phyloP scores from a whole-genome alignment of 92 coral and sea anemone genomes.

The Epizoanthus rinbou region DNA sequence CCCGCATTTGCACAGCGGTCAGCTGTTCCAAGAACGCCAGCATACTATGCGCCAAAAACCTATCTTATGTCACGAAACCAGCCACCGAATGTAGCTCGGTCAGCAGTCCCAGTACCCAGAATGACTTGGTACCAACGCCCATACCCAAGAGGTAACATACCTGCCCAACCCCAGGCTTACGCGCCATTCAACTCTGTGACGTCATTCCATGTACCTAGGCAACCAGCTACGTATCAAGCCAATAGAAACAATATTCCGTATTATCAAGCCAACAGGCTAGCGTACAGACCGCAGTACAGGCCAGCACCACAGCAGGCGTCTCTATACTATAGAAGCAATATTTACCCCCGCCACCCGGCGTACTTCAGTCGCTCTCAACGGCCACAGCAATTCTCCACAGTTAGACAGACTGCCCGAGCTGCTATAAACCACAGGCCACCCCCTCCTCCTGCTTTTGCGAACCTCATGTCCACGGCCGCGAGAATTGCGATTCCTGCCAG shows the following conservation, averaged over 20 bases:
- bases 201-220: constrained; percentile 3
- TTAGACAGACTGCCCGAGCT: background rate
- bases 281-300: background rate
- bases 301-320: background rate
- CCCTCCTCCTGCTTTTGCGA: background rate
- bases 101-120: constrained; percentile 24
- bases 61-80: background rate
- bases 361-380: background rate
- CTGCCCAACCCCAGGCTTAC: constrained; percentile 9
- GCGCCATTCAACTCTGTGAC: constrained; percentile 13
- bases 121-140: constrained; percentile 30
- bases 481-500: background rate
- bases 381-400: background rate
- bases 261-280: constrained; percentile 2
- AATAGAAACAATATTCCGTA: background rate
- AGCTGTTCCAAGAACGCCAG: constrained; percentile 3
- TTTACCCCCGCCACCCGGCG: background rate
- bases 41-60: constrained; percentile 3
- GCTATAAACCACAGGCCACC: background rate
- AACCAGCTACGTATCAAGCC: constrained; percentile 6
- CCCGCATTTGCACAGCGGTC: constrained; percentile 24
- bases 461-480: too few species aligned
- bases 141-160: constrained; percentile 17
- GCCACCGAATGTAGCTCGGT: constrained; percentile 21
- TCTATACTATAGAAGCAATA: constrained; percentile 23